A percentile compares a stretch with the other conserved stretches of the same genome.
Evolutionary conservation across 2,113 vertebrate genomes (phyloP).

Genomic region (Platichthys stellatus): DNA sequence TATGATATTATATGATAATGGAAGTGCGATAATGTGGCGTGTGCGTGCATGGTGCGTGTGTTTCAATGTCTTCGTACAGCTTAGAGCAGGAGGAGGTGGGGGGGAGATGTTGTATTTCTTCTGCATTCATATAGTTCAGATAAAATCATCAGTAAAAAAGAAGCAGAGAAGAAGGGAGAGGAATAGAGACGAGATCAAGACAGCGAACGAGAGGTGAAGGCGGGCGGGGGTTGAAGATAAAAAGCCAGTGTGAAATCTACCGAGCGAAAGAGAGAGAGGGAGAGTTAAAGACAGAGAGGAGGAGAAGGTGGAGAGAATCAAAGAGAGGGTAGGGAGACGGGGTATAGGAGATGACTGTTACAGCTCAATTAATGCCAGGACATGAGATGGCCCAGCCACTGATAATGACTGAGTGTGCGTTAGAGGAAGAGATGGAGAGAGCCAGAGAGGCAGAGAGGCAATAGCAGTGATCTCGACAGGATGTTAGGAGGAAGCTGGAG

Average conservation of each 20-base stretch:
- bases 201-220: not conserved
- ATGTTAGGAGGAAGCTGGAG: conserved; percentile 68
- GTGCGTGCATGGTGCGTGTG: conserved; percentile 19
- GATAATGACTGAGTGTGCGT: conserved; percentile 65
- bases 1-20: conserved; percentile 64
- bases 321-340: conserved; percentile 34
- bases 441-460: conserved; percentile 29
- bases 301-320: conserved; percentile 5
- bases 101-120: conserved; percentile 33
- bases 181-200: conserved; percentile 17
- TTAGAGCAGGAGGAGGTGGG: conserved; percentile 19
- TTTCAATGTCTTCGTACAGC: conserved; percentile 41
- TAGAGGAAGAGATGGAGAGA: conserved; percentile 40
- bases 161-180: conserved; percentile 4
- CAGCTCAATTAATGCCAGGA: conserved; percentile 75
- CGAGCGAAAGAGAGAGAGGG: conserved; percentile 2
- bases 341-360: conserved; percentile 60
- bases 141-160: conserved; percentile 43
- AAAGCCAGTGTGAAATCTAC: conserved; percentile 25
- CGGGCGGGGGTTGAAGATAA: not conserved
- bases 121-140: conserved; percentile 39
- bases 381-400: conserved; percentile 68
- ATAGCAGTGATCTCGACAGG: conserved; percentile 67
- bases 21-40: conserved; percentile 54
- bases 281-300: not conserved